Conservation (phyloP, 2,113 vertebrate species). For the Leuciscus idus region DNA sequence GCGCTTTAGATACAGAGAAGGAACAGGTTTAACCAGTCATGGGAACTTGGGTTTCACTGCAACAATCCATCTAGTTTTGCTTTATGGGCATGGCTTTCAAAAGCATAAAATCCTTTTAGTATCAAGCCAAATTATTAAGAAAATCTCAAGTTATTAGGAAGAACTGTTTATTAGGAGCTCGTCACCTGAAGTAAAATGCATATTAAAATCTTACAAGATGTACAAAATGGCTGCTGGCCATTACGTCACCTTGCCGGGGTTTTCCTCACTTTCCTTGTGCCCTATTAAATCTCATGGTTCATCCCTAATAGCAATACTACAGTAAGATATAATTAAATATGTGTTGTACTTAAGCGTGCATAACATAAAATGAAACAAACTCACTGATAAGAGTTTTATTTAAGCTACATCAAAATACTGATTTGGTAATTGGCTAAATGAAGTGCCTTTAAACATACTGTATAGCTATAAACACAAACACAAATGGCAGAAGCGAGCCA, state of each 20-base stretch:
- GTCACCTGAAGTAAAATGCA: neutral
- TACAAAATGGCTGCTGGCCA: neutral
- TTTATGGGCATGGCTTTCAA: neutral
- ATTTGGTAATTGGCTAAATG: constrained; percentile 50
- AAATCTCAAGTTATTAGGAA: neutral
- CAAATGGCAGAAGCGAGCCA: neutral
- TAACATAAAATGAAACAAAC: constrained; percentile 55
- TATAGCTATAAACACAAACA: neutral
- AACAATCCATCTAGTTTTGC: neutral
- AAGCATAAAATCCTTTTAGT: neutral
- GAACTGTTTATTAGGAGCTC: neutral
- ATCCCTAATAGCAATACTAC: constrained; percentile 4
- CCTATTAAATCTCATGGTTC: neutral
- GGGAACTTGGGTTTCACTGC: constrained; percentile 65
- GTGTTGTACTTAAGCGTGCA: constrained; percentile 59
- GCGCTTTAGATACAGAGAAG: constrained; percentile 10
- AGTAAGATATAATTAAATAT: neutral
- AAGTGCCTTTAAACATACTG: neutral
- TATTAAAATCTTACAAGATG: neutral
- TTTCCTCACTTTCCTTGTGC: neutral
- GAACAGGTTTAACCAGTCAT: constrained; percentile 74
- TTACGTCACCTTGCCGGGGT: neutral
- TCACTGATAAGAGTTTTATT: constrained; percentile 37
- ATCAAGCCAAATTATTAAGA: neutral
- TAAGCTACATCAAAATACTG: constrained; percentile 59